phyloP scores from a whole-genome alignment of 2,888 invertebrate species.

The Cecidostiba fungosa region DNA sequence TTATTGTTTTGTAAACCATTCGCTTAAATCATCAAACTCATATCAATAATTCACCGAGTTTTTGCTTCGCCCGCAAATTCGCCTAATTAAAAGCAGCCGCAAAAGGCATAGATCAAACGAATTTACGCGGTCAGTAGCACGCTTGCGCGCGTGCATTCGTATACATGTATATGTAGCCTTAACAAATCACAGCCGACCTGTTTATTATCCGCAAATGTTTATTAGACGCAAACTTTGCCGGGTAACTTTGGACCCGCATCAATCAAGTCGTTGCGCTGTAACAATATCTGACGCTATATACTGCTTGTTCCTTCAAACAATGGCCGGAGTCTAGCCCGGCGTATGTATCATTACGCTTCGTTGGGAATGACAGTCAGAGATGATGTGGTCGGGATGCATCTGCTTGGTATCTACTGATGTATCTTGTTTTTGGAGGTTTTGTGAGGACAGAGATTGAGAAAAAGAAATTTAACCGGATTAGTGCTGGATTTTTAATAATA shows the following conservation, averaged over 20 bases:
- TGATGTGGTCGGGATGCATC: neutral
- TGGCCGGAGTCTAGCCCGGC: neutral
- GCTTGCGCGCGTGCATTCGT: neutral
- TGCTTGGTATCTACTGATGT: neutral
- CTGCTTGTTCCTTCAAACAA: conserved; percentile 9
- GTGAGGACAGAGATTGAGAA: no score
- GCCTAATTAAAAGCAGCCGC: conserved; percentile 2
- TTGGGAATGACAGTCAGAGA: neutral
- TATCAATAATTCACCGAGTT: neutral
- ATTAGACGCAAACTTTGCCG: conserved; percentile 8
- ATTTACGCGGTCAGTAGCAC: neutral
- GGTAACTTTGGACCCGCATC: neutral
- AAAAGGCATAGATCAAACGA: neutral
- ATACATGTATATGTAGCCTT: neutral
- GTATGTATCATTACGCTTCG: conserved; percentile 13
- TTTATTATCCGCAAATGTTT: conserved; percentile 37
- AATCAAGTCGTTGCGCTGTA: conserved; percentile 9
- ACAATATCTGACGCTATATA: neutral
- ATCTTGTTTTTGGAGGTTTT: no score
- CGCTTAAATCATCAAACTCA: neutral
- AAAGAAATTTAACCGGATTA: no score
- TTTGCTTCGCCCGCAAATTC: neutral
- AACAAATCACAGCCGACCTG: neutral
- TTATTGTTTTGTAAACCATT: neutral
- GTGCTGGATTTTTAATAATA: no score